Evolutionary conservation across 2,888 invertebrate genomes (phyloP), one percentile per base, ranked within the genome.

Genomic region (Hemicrepidius hirtus): DNA sequence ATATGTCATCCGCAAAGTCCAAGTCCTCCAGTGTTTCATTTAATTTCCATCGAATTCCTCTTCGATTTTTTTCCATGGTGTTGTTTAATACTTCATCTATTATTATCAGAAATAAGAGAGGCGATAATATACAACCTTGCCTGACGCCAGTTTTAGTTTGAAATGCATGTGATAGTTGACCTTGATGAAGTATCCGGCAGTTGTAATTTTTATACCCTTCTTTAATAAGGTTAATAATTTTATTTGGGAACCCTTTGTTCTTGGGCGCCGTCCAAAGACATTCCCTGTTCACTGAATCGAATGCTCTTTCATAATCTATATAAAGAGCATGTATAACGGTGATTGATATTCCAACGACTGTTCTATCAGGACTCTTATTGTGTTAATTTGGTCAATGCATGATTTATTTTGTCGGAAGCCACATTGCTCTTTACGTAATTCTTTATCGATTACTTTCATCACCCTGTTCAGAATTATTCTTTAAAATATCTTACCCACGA

Each of bases 391-490:
- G 24, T 50, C 50, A 4, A 3, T 24, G 50, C 50, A 50, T 1
- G 24, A 50, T 5, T 50, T 21, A 12, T n/a, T 13, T 10, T 46
- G 3, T 46, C 46, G 0, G 16, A 7, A 46, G 16, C 46, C 21
- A n/a, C 24, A 24, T n/a, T 50, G 21, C 7, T 50, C n/a, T 12
- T 50, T 50, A 9, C 24, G 24, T n/a, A 50, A n/a, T 9, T 4
- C 10, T 18, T 3, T 24, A n/a, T 50, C 50, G 3, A 50, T 3
- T 21, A 50, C 50, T 4, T 50, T 10, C 18, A 50, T n/a, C 24
- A 50, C 24, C n/a, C 50, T 16, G 50, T 50, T 24, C n/a, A 50
- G 9, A 50, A 50, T 50, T n/a, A 24, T 24, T 13, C 24, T 50
- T 7, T 50, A 50, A 24, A 50, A 50, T 3, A 50, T 50, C n/a